Evolutionary conservation across 2,888 invertebrate genomes (phyloP).

Genomic region (Synergus gifuensis): DNA sequence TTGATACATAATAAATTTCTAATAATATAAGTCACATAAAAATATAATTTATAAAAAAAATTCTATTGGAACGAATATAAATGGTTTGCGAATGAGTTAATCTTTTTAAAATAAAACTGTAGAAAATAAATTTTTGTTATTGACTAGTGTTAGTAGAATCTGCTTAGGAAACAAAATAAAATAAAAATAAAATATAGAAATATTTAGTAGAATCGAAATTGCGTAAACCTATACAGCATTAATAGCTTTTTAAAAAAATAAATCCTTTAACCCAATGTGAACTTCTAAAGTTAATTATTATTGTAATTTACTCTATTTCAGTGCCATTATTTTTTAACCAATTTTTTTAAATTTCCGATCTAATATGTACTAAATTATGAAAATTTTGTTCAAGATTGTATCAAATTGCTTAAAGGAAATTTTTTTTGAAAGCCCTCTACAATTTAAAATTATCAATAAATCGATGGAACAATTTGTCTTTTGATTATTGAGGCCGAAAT

Average conservation of each 20-base stretch:
- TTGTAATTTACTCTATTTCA: too few relatives aligned
- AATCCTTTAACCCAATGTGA: too few relatives aligned
- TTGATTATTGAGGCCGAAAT: constrained; percentile 11
- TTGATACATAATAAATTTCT: background rate
- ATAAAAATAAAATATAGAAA: background rate
- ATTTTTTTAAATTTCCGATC: too few relatives aligned
- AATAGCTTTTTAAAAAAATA: background rate
- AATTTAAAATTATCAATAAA: background rate
- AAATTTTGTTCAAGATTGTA: too few relatives aligned
- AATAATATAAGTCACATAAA: background rate
- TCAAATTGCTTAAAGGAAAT: background rate
- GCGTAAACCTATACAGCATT: background rate
- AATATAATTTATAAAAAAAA: constrained; percentile 20
- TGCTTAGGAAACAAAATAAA: background rate
- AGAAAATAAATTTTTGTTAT: constrained; percentile 10
- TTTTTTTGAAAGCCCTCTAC: background rate
- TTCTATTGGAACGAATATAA: background rate
- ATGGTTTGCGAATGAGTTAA: constrained; percentile 9
- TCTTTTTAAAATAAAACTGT: background rate
- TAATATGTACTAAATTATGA: too few relatives aligned
- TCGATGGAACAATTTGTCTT: constrained; percentile 1
- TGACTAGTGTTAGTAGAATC: constrained; percentile 24
- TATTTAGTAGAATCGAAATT: constrained; percentile 3
- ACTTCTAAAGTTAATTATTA: too few relatives aligned
- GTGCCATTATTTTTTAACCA: too few relatives aligned